These are phyloP conservation scores for Oncopeltus fasciatus DNA, from an alignment of 1,140 invertebrate species.

Conservation along the genomic window DNA sequence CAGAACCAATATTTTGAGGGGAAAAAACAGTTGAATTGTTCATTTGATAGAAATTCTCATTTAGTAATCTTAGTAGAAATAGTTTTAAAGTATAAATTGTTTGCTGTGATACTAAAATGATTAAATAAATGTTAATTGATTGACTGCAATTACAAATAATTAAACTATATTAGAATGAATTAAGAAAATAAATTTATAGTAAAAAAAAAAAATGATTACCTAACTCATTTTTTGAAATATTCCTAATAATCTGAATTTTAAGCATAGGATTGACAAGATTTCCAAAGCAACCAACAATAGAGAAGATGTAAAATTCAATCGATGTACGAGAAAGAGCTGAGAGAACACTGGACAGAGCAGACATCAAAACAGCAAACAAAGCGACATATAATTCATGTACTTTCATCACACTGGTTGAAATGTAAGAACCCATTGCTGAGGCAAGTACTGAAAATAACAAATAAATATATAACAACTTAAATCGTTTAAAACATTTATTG, in stretches of 20 bases:
- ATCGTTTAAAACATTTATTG: too few species aligned
- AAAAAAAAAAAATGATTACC: background rate
- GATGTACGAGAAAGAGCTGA: constrained; percentile 51
- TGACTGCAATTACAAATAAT: too few species aligned
- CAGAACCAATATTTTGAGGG: too few species aligned
- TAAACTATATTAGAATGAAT: too few species aligned
- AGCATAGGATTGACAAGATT: background rate
- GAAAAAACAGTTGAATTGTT: too few species aligned
- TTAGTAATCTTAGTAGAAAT: too few species aligned
- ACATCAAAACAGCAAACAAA: constrained; percentile 42
- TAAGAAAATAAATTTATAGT: too few species aligned
- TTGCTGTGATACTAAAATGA: too few species aligned
- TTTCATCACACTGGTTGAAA: background rate
- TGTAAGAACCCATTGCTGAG: background rate
- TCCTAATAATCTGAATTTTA: background rate
- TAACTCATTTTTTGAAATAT: background rate
- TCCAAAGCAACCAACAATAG: background rate
- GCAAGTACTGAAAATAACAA: background rate
- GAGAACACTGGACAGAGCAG: constrained; percentile 55
- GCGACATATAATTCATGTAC: constrained; percentile 11
- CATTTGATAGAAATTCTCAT: too few species aligned
- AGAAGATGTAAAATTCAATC: constrained; percentile 25
- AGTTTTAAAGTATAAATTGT: too few species aligned
- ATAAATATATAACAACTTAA: too few species aligned
- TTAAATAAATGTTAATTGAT: too few species aligned